Conservation (phyloP, 2,113 vertebrate species). For the Sus scrofa region T2T-Sscrofa CM000816.6:36325001-36325500, state of each 20-base stretch:
- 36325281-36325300: not conserved
- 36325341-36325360: not conserved
- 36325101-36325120: too few relatives aligned
- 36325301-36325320: not conserved
- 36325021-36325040: too few relatives aligned
- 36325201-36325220: not conserved
- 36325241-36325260: not conserved
- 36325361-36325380: not conserved
- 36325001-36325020: too few relatives aligned
- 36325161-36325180: not conserved
- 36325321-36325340: not conserved
- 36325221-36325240: not conserved
- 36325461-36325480: not conserved
- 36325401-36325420: too few relatives aligned
- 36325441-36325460: not conserved
- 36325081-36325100: too few relatives aligned
- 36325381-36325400: not conserved
- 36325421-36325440: not conserved
- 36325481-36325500: not conserved
- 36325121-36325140: not conserved
- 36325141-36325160: not conserved
- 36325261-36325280: not conserved
- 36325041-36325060: too few relatives aligned
- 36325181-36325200: not conserved
- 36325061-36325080: too few relatives aligned